Evolutionary conservation across 2,888 invertebrate species (phyloP), one percentile per base, ranked within the genome.

Genomic region (Dryomyza anilis): DNA sequence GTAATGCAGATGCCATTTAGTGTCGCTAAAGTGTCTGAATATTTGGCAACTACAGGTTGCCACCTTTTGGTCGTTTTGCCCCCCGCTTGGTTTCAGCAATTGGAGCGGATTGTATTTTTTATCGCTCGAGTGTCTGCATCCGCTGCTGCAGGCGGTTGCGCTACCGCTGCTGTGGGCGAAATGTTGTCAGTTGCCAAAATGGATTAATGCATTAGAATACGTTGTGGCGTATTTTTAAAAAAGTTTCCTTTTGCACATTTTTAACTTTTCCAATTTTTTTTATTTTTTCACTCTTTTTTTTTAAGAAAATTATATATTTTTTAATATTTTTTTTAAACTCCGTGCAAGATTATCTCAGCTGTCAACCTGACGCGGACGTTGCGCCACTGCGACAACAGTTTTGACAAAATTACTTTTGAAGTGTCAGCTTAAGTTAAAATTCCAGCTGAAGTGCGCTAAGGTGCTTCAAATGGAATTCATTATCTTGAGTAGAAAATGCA

Each of bases 111-210:
- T 2, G 27, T 21, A 19, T 10, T 53, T 25, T 21, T 25, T 25
- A n/a, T 21, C 25, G 10, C 10, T 50, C 12, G 23, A 25, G 27
- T 25, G 50, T 50, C 50, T 25, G 23, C 50, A 25, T 25, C 48
- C 23, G 25, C 10, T 7, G 16, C 19, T 43, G n/a, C 19, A 16
- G 10, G 27, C 23, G 27, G n/a, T 14, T 23, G 50, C 25, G 23
- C 23, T n/a, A 25, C 25, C 21, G 16, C 23, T 48, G 48, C 25
- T n/a, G 23, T 50, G 23, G 48, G 25, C 25, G 12, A n/a, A n/a
- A n/a, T 50, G 14, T 21, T 25, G 50, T 50, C 50, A 50, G 50
- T 50, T 50, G 50, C 50, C 48, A 50, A 50, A 50, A 50, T 50
- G 50, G 50, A 50, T 50, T 50, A 50, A 50, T 21, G n/a, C 23